Percentiles rank a stretch among this genome's conserved stretches.
These are phyloP conservation scores for Pandemis corylana DNA, from an alignment of 2,888 invertebrate species.

Conservation along the genomic window DNA sequence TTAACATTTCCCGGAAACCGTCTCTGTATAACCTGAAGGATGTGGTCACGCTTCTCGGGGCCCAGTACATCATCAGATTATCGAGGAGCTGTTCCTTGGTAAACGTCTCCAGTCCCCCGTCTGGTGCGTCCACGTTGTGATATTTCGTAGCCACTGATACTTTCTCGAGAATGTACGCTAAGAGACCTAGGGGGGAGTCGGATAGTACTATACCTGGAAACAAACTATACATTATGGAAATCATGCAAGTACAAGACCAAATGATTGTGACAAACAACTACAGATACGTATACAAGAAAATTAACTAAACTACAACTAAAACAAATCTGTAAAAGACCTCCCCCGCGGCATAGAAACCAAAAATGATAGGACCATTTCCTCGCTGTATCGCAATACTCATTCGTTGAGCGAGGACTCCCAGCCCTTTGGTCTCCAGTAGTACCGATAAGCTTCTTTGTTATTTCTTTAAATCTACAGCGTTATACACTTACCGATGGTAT, in stretches of 20 bases:
- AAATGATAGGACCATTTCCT: too few relatives aligned
- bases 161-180: slow-evolving; percentile 91
- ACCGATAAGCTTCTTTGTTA: too few relatives aligned
- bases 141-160: slow-evolving; percentile 88
- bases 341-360: too few relatives aligned
- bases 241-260: too few relatives aligned
- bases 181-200: slow-evolving; percentile 89
- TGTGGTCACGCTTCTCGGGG: neutral
- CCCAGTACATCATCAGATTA: slow-evolving; percentile 48
- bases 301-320: too few relatives aligned
- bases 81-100: slow-evolving; percentile 84
- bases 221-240: neutral
- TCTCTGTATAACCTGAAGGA: slow-evolving; percentile 10
- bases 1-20: neutral
- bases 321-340: too few relatives aligned
- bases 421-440: too few relatives aligned
- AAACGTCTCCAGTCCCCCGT: slow-evolving; percentile 87
- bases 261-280: too few relatives aligned
- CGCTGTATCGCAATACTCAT: too few relatives aligned
- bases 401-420: too few relatives aligned
- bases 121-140: slow-evolving; percentile 64
- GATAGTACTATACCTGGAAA: slow-evolving; percentile 84
- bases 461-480: too few relatives aligned
- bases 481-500: slow-evolving; percentile 87
- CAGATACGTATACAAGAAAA: too few relatives aligned